These are phyloP conservation scores for Palloptera scutellata DNA, from an alignment of 2,888 invertebrate genomes.

Conservation along the genomic window DNA sequence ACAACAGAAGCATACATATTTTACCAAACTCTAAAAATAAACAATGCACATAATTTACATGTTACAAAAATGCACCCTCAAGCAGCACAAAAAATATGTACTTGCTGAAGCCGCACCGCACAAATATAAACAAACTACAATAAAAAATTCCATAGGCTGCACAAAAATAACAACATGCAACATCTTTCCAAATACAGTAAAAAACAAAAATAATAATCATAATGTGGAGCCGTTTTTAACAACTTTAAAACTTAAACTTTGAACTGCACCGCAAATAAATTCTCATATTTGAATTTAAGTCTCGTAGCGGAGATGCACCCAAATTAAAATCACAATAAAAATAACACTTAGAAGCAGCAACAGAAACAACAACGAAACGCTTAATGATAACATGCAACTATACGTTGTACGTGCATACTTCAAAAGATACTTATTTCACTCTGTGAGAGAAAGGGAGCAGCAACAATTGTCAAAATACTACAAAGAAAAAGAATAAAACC, in stretches of 20 bases:
- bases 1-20: neutral
- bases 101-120: neutral
- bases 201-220: neutral
- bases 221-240: conserved; percentile 13
- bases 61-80: too few relatives aligned
- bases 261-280: conserved; percentile 44
- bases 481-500: too few relatives aligned
- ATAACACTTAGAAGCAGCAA: conserved; percentile 17
- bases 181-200: neutral
- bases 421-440: too few relatives aligned
- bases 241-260: conserved; percentile 47
- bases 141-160: neutral
- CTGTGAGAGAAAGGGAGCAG: too few relatives aligned
- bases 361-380: neutral
- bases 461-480: too few relatives aligned
- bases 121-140: neutral
- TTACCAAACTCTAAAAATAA: neutral
- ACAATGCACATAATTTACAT: neutral
- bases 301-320: conserved; percentile 18
- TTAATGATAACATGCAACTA: neutral
- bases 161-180: neutral
- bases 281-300: conserved; percentile 7
- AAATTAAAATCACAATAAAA: conserved; percentile 27
- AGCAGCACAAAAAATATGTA: neutral
- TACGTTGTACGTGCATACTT: too few relatives aligned